A percentile compares a stretch with the other conserved stretches of the same genome.
Conservation (phyloP, 64 coral and sea anemone genomes). For the Porites australiensis region DNA sequence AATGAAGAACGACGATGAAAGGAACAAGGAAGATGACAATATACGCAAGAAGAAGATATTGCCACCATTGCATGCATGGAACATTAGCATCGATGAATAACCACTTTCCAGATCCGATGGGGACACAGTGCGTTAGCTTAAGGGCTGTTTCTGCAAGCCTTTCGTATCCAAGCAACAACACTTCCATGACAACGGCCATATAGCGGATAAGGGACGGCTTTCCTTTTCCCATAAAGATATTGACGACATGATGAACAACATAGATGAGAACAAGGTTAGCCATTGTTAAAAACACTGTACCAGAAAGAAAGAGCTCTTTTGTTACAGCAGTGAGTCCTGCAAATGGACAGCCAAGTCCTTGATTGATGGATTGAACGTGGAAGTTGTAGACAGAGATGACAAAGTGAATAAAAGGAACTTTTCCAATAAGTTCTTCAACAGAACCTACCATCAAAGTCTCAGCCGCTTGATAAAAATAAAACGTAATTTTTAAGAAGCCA, state of each 20-base stretch:
- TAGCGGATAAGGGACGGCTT: constrained; percentile 42
- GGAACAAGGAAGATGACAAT: constrained; percentile 56
- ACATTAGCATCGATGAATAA: constrained; percentile 64
- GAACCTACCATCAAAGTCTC: constrained; percentile 22
- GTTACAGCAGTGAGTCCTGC: constrained; percentile 39
- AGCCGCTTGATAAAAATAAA: constrained; percentile 74
- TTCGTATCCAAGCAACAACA: constrained; percentile 76
- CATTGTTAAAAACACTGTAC: constrained; percentile 48
- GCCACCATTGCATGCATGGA: constrained; percentile 80
- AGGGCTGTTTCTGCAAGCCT: constrained; percentile 66
- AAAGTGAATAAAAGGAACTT: neutral
- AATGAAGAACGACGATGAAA: constrained; percentile 57
- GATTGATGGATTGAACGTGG: neutral
- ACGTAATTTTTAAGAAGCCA: constrained; percentile 60
- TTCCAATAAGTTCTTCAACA: neutral
- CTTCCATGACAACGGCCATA: constrained; percentile 59
- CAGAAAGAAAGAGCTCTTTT: constrained; percentile 50
- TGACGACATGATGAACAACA: neutral
- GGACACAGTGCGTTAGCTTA: constrained; percentile 59
- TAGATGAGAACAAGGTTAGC: constrained; percentile 9
- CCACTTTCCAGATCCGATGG: neutral
- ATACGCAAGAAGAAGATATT: constrained; percentile 42
- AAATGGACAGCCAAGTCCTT: constrained; percentile 42
- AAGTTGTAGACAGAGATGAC: constrained; percentile 20
- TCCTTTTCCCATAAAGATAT: neutral